Base-by-base conservation (phyloP, 2,888 invertebrate genomes). In the Chironomus riparius region DNA sequence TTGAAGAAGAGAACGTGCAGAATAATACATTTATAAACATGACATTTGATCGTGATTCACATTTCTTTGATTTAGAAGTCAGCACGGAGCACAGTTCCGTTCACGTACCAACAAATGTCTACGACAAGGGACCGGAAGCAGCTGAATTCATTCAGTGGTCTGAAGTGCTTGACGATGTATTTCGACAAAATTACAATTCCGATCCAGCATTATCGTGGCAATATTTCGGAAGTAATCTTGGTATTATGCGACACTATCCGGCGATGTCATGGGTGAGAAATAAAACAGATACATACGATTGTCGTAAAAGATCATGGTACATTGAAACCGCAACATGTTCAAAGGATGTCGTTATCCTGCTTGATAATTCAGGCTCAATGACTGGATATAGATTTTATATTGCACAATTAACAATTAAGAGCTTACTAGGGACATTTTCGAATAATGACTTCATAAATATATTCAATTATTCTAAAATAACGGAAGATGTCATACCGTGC, bases 381-480 rank as follows among this genome's bases (percentile, higher is more conserved):
- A 91, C 91, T 47, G 98, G 98, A 0, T 89, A 88, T 78, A 86
- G 88, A 75, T 87, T 89, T 81, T 90, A 90, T 79, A 88, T 91
- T 48, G 97, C 95, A 13, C 89, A 91, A 80, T 90, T 92, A 80
- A 98, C 98, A 0, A 91, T 98, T 22, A 87, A 90, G 77, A 92
- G 93, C 61, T 91, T 99, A 77, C 84, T 99, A 80, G 94, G 96
- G 78, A 98, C 99, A 0, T 89, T 99, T 70, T 97, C 96, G 6
- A 98, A 98, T 82, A 98, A 99, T 83, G 99, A 99, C 84, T 98
- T 93, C 82, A 93, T 99, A 76, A 98, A 97, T 80, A 92, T 99
- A 38, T 90, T 94, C 79, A 90, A 90, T 81, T 93, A 91, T 80
- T 93, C 94, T 79, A 89, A 90, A 62, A 87, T 85, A 0, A 89